Evolutionary conservation across 2,113 vertebrate genomes (phyloP), one percentile per base, ranked within the genome.

Genomic region (Isichthys henryi): DNA sequence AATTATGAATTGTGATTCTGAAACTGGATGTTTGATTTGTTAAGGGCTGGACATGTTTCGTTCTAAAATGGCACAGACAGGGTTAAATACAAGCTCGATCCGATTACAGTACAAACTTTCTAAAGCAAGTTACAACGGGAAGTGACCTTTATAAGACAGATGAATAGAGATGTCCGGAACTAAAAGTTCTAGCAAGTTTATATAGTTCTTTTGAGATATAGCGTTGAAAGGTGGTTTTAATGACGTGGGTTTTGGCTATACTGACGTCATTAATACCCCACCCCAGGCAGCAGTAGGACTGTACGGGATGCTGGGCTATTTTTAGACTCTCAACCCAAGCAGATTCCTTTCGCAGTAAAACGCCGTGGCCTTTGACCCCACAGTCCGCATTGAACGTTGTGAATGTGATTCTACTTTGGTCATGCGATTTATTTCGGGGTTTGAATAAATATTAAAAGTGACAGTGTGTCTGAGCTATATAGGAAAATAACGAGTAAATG

Each of bases 261-360:
- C 21, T 49, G 84, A 50, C 84, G n/a, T 31, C n/a, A 9, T 50
- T 50, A 86, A 86, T 23, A 86, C n/a, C 19, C 23, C 46, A 86
- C 84, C 48, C 48, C 84, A 27, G 27, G 62, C 62, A 70, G 62
- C 62, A 70, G 62, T 86, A 86, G n/a, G 3, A 48, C 46, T 27
- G 49, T 50, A 52, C 49, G 27, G 31, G 35, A 82, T 82, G 77
- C 31, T 82, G 43, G 13, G 49, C 10, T 89, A 83, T 83, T 56
- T 89, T 89, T 89, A 89, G 80, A 58, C 39, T 56, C n/a, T 27
- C 43, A 45, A 84, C 77, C 23, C 46, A 83, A 45, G 35, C 48
- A 89, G 5, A 82, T 83, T 83, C 58, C 66, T 52, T 82, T 58
- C 50, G 19, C n/a, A 84, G 50, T 85, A 89, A 82, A 89, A 83